These are phyloP conservation scores for Tachyglossus aculeatus DNA, from an alignment of 2,797 vertebrate genomes.

Conservation along the genomic window DNA sequence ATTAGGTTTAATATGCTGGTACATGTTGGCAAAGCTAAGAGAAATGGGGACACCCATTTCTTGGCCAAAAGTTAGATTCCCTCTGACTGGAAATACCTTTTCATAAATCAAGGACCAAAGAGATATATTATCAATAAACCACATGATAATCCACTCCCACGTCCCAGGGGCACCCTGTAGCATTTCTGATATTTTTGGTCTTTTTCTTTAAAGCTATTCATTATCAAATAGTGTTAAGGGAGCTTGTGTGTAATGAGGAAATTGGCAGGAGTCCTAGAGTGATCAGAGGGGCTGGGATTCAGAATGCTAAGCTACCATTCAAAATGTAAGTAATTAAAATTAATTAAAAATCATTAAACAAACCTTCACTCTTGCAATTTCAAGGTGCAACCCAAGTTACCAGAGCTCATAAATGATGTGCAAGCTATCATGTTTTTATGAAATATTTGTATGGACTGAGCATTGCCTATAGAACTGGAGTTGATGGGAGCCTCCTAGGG, in stretches of 20 bases:
- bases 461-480: fast-evolving
- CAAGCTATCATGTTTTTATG: not conserved
- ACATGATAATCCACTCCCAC: slow-evolving; percentile 34
- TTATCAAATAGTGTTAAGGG: slow-evolving; percentile 58
- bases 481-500: not conserved
- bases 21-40: not conserved
- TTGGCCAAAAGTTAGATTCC: slow-evolving; percentile 15
- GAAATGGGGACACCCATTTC: not conserved
- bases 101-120: slow-evolving; percentile 25
- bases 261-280: slow-evolving; percentile 65
- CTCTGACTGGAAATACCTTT: not conserved
- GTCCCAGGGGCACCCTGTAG: slow-evolving; percentile 52
- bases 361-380: slow-evolving; percentile 43
- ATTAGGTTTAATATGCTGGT: not conserved
- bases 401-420: slow-evolving; percentile 41
- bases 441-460: not conserved
- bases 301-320: slow-evolving; percentile 56
- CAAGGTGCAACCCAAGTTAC: slow-evolving; percentile 35
- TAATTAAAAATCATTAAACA: slow-evolving; percentile 72
- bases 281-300: slow-evolving; percentile 61
- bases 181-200: slow-evolving; percentile 52
- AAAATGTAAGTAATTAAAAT: slow-evolving; percentile 67
- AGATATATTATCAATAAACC: slow-evolving; percentile 35
- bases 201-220: slow-evolving; percentile 64
- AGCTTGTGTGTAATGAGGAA: slow-evolving; percentile 59